A percentile compares a stretch with the other conserved stretches of the same genome.
phyloP scores from a whole-genome alignment of 2,797 vertebrate genomes.

The Meriones psammophilus region DNA sequence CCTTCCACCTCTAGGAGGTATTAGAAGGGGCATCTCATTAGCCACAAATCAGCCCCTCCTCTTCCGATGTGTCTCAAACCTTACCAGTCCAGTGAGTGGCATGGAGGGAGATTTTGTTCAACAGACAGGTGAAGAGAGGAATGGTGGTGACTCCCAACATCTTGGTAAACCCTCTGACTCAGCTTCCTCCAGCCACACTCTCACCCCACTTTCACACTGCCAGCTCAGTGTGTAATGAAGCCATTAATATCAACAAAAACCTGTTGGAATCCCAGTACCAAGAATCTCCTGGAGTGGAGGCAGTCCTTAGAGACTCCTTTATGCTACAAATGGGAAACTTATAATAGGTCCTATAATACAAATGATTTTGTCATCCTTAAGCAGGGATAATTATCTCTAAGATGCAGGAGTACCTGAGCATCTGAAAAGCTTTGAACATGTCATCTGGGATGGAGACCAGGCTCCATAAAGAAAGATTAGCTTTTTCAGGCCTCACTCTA shows the following conservation, averaged over 20 bases:
- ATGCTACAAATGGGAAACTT: background rate
- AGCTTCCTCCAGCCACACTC: background rate
- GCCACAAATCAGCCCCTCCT: background rate
- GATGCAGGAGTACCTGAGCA: background rate
- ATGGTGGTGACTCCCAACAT: background rate
- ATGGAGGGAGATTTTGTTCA: background rate
- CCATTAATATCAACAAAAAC: background rate
- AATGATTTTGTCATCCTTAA: background rate
- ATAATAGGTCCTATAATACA: background rate
- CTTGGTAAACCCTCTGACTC: background rate
- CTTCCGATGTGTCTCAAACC: background rate
- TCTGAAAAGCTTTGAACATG: background rate
- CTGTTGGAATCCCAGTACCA: background rate
- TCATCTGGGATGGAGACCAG: background rate
- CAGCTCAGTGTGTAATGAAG: background rate
- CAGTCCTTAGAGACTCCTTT: slow-evolving; percentile 30
- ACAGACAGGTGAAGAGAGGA: background rate
- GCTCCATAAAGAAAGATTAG: slow-evolving; percentile 17
- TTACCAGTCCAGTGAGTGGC: background rate
- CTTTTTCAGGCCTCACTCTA: background rate
- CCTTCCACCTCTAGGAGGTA: background rate
- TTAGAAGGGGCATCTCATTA: background rate
- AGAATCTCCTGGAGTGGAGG: background rate
- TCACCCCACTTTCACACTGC: background rate
- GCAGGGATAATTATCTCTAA: background rate